Conservation (phyloP, 1,140 invertebrate genomes). For the Neotoxoptera formosana region DNA sequence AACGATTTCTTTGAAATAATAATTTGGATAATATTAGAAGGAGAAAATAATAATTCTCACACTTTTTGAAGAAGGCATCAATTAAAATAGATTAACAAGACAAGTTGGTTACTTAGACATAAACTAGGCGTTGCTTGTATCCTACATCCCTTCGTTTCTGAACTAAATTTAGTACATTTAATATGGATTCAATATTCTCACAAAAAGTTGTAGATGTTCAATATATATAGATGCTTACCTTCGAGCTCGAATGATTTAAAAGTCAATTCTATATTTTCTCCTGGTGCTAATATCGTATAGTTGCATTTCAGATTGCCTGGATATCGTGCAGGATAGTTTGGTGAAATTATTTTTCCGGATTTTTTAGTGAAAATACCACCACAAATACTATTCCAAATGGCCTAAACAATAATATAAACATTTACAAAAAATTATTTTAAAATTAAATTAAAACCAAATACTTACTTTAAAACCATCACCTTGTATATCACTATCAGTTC, state of each 20-base stretch:
- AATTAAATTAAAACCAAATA: slow-evolving; percentile 24
- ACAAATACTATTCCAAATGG: slow-evolving; percentile 24
- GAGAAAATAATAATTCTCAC: background rate
- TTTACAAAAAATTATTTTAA: background rate
- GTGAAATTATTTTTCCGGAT: slow-evolving; percentile 38
- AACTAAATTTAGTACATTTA: background rate
- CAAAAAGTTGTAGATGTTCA: background rate
- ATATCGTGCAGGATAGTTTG: background rate
- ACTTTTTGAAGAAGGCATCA: no score
- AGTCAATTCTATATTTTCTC: background rate
- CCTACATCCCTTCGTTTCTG: background rate
- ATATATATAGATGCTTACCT: background rate
- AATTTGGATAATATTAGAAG: background rate
- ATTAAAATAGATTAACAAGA: no score
- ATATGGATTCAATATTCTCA: background rate
- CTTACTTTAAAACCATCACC: slow-evolving; percentile 76
- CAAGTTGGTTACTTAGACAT: background rate
- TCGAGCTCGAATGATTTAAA: slow-evolving; percentile 42
- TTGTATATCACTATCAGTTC: slow-evolving; percentile 71
- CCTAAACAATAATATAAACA: background rate
- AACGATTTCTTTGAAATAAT: background rate
- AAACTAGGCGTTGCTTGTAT: background rate
- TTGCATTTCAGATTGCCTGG: background rate
- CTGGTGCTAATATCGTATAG: background rate
- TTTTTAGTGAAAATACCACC: slow-evolving; percentile 16